Evolutionary conservation across 1,140 invertebrate species (phyloP), one percentile per base, ranked within the genome.

Genomic region (Agraylea sexmaculata): DNA sequence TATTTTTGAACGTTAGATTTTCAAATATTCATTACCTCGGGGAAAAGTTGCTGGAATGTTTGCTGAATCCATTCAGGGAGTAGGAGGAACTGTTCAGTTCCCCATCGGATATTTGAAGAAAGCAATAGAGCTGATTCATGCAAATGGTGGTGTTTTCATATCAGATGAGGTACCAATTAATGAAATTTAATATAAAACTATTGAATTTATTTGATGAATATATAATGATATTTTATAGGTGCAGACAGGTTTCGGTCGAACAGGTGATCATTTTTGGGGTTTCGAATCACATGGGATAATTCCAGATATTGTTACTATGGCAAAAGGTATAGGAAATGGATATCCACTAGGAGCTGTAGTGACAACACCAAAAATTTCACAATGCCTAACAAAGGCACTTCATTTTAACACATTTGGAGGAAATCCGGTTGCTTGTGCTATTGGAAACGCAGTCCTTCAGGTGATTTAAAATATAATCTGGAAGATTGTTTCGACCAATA

Each of bases 321-420:
- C 85, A 1, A 90, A 89, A 57, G 80, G 80, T n/a, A 87, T 88
- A 30, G 84, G 82, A 1, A 96, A 96, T 64, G 91, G 92, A 2
- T 97, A 89, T 63, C 94, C 94, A 0, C 61, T 99, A 54, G 92
- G 80, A 1, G 92, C 91, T 11, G 88, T 97, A 1, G 82, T 94
- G 1, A 96, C 92, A 0, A 93, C 83, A 0, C 72, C 75, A 4
- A 77, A 85, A 58, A 87, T 98, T 37, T 86, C 91, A 0, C 58
- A 75, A 10, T 70, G 71, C 4, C 69, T 96, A 49, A 71, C 71
- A 1, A 67, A 74, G 49, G 87, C 87, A 1, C 55, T 75, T 6
- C 88, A 94, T 65, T 97, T 97, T 56, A 98, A 98, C 57, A 99
- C 94, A 0, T 98, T 83, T 60, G 91, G 89, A 5, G 94, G 94